phyloP scores from a whole-genome alignment of 2,113 vertebrate species.

The Gopherus evgoodei region DNA sequence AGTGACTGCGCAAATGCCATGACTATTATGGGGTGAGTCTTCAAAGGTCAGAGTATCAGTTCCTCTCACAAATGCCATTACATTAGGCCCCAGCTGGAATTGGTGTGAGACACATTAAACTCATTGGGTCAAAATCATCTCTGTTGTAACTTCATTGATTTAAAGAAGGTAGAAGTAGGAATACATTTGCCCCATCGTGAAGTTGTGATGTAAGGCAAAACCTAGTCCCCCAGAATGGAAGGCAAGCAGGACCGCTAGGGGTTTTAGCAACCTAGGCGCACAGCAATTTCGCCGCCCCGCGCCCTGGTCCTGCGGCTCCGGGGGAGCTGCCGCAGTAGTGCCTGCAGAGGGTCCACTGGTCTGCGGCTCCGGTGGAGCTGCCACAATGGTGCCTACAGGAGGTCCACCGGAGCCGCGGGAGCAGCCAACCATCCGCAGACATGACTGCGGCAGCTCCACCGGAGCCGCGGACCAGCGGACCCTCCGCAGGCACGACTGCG shows the following conservation, averaged over 20 bases:
- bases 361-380: too few relatives aligned
- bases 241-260: not conserved
- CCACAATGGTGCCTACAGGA: too few relatives aligned
- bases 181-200: not conserved
- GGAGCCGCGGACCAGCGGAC: too few relatives aligned
- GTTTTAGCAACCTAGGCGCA: too few relatives aligned
- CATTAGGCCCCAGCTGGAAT: not conserved
- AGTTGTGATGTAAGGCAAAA: not conserved
- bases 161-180: not conserved
- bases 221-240: not conserved
- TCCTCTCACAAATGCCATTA: conserved; percentile 35
- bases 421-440: too few relatives aligned
- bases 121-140: not conserved
- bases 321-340: too few relatives aligned
- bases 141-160: conserved; percentile 6
- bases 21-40: conserved; percentile 41
- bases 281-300: too few relatives aligned
- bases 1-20: conserved; percentile 49
- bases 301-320: too few relatives aligned
- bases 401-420: too few relatives aligned
- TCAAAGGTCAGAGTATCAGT: conserved; percentile 53
- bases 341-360: too few relatives aligned
- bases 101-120: not conserved
- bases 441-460: too few relatives aligned
- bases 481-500: too few relatives aligned